Percentiles rank a stretch among this genome's conserved stretches.
Evolutionary conservation across 2,797 vertebrate genomes (phyloP).

Genomic region (Poecilia velifera): DNA sequence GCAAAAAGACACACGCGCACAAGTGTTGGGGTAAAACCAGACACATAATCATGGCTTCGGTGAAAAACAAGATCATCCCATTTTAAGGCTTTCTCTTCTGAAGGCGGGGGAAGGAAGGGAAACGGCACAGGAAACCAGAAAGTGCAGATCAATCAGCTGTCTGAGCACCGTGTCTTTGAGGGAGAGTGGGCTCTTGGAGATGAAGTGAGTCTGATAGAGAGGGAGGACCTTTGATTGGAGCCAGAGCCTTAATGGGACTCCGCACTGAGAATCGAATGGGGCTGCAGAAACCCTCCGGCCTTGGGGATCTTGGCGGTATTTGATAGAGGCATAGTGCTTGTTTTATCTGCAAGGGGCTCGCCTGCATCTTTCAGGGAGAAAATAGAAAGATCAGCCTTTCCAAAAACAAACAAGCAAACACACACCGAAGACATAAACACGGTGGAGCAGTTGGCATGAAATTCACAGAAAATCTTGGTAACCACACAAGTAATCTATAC

Average conservation of each 20-base stretch:
- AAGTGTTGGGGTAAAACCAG: background rate
- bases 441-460: background rate
- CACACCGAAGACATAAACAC: slow-evolving; percentile 6
- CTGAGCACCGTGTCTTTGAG: slow-evolving; percentile 28
- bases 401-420: slow-evolving; percentile 19
- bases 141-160: slow-evolving; percentile 58
- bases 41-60: background rate
- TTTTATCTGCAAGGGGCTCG: slow-evolving; percentile 28
- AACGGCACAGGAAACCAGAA: slow-evolving; percentile 23
- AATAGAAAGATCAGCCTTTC: slow-evolving; percentile 12
- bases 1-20: background rate
- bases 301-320: slow-evolving; percentile 43
- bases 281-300: slow-evolving; percentile 26
- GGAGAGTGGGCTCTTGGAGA: slow-evolving; percentile 47
- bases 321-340: slow-evolving; percentile 15
- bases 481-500: background rate
- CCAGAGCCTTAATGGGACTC: slow-evolving; percentile 54
- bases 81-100: slow-evolving; percentile 16
- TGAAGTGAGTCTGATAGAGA: slow-evolving; percentile 50
- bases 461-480: background rate
- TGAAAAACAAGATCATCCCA: slow-evolving; percentile 14
- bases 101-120: background rate
- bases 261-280: slow-evolving; percentile 36
- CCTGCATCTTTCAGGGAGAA: slow-evolving; percentile 22
- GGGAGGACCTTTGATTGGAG: slow-evolving; percentile 64